Conservation (phyloP, 2,888 invertebrate genomes). For the Agriotes lineatus region DNA sequence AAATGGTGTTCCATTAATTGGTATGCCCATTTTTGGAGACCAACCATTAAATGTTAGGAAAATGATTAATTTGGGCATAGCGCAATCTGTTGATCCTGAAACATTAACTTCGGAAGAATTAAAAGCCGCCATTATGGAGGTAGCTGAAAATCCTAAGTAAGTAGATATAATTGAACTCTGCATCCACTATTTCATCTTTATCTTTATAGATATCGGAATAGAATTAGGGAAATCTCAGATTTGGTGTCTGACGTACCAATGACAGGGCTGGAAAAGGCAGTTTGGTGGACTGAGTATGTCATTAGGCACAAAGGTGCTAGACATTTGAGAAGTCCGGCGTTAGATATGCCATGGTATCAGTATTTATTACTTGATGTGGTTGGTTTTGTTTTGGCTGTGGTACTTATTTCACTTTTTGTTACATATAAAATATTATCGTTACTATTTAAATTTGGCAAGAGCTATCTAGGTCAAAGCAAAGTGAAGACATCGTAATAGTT, state of each 20-base stretch:
- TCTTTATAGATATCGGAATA: constrained; percentile 54
- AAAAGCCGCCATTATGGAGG: constrained; percentile 52
- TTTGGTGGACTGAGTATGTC: constrained; percentile 58
- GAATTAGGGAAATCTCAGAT: constrained; percentile 41
- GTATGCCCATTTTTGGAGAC: constrained; percentile 54
- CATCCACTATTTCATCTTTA: not conserved
- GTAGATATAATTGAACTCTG: not conserved
- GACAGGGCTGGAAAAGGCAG: constrained; percentile 52
- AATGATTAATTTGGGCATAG: constrained; percentile 50
- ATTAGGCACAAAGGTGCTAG: constrained; percentile 53
- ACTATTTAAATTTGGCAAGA: no score
- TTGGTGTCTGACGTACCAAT: constrained; percentile 53
- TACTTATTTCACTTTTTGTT: not conserved
- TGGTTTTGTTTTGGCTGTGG: constrained; percentile 23
- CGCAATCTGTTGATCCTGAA: constrained; percentile 43
- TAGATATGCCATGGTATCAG: constrained; percentile 49
- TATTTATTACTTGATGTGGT: constrained; percentile 53
- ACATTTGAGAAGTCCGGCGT: constrained; percentile 48
- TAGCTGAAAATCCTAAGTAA: constrained; percentile 54
- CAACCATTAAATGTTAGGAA: constrained; percentile 51
- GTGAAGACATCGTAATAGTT: no score
- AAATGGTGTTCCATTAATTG: constrained; percentile 54
- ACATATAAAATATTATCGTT: not conserved
- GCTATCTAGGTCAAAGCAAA: no score
- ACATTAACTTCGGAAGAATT: constrained; percentile 50